These are phyloP conservation scores for Mythimna vitellina DNA, from an alignment of 2,888 invertebrate genomes.

Conservation along the genomic window DNA sequence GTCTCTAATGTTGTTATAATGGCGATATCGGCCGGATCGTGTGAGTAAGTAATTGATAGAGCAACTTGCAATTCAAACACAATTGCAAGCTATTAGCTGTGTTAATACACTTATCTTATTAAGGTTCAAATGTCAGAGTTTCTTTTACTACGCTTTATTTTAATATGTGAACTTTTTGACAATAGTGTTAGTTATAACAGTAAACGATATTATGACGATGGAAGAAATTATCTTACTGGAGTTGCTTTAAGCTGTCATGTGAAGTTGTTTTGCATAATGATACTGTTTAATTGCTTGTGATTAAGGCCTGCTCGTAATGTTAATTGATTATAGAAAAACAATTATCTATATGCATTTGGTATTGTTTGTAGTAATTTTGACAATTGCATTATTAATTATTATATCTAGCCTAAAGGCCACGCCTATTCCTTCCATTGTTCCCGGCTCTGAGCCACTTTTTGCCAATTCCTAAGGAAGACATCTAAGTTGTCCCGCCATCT, in stretches of 20 bases:
- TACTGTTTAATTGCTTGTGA: conserved; percentile 3
- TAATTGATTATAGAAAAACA: conserved; percentile 13
- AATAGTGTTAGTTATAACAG: conserved; percentile 50
- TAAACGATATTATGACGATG: conserved; percentile 45
- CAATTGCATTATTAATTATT: too few species aligned
- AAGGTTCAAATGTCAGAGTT: conserved; percentile 64
- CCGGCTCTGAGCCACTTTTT: too few species aligned
- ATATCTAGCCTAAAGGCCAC: too few species aligned
- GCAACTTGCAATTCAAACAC: conserved; percentile 74
- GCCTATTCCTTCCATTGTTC: too few species aligned
- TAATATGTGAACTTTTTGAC: conserved; percentile 55
- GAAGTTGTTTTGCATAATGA: conserved; percentile 16
- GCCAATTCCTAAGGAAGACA: too few species aligned
- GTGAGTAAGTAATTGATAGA: conserved; percentile 88
- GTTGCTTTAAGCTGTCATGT: conserved; percentile 15
- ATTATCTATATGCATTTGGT: conserved; percentile 16
- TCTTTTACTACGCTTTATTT: conserved; percentile 53
- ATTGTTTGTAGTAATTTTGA: conserved; percentile 9
- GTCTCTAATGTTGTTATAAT: conserved; percentile 89
- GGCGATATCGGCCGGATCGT: conserved; percentile 81
- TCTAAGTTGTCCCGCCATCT: too few species aligned
- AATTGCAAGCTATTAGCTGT: conserved; percentile 71
- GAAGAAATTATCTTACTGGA: conserved; percentile 22
- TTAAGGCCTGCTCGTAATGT: conserved; percentile 19
- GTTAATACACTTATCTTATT: conserved; percentile 76